phyloP scores from a whole-genome alignment of 1,140 invertebrate genomes.

The Leptinotarsa texana region DNA sequence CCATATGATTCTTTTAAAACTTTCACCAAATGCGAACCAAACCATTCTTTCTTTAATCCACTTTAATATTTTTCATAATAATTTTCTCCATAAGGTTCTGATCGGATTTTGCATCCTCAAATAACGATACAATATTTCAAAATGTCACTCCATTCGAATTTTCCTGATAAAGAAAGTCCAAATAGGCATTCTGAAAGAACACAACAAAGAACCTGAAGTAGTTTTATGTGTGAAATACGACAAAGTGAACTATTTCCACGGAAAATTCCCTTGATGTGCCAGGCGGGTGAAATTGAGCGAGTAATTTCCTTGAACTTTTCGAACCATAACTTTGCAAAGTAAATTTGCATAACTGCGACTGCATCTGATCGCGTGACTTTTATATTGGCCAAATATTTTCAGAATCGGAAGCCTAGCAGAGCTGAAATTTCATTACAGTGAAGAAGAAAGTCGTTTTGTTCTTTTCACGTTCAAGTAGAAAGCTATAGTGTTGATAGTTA shows the following conservation, averaged over 20 bases:
- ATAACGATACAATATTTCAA: too few relatives aligned
- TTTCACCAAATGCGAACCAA: too few relatives aligned
- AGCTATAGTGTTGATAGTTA: too few relatives aligned
- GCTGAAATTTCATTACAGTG: too few relatives aligned
- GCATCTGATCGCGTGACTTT: neutral
- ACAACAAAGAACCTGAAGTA: neutral
- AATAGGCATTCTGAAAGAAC: neutral
- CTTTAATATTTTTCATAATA: too few relatives aligned
- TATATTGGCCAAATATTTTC: neutral
- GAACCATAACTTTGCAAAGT: neutral
- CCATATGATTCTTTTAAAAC: too few relatives aligned
- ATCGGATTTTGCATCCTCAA: too few relatives aligned
- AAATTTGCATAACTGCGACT: neutral
- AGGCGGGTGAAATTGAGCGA: neutral
- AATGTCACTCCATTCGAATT: too few relatives aligned
- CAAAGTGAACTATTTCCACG: neutral
- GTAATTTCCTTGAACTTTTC: slow-evolving; percentile 2
- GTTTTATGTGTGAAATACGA: neutral
- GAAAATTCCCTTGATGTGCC: neutral
- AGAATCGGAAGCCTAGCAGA: neutral
- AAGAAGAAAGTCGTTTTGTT: too few relatives aligned
- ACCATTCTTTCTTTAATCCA: too few relatives aligned
- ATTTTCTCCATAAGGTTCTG: too few relatives aligned
- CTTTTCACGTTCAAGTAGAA: too few relatives aligned
- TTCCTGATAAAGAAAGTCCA: neutral